These are phyloP conservation scores for Thysanoteuthis rhombus DNA, from an alignment of 2,888 invertebrate species.

Conservation along the genomic window DNA sequence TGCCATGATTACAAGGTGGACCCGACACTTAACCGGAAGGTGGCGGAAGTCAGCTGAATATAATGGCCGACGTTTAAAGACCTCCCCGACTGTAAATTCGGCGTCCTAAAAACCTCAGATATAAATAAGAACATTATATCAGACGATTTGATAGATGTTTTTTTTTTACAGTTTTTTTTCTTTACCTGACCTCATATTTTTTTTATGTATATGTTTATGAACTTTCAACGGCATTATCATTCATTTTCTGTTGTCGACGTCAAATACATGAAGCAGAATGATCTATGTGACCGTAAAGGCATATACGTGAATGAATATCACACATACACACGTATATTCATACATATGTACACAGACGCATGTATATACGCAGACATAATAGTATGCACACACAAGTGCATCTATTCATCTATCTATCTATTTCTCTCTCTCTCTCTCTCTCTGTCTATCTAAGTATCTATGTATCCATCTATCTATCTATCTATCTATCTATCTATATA, in stretches of 20 bases:
- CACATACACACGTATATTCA: too few species aligned
- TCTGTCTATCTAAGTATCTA: too few species aligned
- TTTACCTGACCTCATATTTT: neutral
- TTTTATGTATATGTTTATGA: neutral
- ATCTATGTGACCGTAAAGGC: too few species aligned
- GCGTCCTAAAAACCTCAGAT: neutral
- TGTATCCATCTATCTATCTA: neutral
- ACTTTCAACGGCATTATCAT: neutral
- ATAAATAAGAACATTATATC: neutral
- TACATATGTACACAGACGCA: too few species aligned
- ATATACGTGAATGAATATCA: too few species aligned
- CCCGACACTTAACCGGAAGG: neutral
- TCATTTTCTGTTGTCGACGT: neutral
- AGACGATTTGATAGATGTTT: neutral
- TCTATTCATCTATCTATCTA: too few species aligned
- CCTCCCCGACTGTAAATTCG: neutral
- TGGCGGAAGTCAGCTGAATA: neutral
- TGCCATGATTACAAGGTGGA: neutral
- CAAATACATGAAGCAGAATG: too few species aligned
- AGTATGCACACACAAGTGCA: too few species aligned
- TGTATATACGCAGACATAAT: too few species aligned
- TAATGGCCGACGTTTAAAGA: neutral
- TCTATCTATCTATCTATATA: neutral
- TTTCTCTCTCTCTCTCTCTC: too few species aligned
- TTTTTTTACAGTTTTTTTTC: neutral